Conservation (phyloP, 2,888 invertebrate genomes). For the Quadriops clusia region DNA sequence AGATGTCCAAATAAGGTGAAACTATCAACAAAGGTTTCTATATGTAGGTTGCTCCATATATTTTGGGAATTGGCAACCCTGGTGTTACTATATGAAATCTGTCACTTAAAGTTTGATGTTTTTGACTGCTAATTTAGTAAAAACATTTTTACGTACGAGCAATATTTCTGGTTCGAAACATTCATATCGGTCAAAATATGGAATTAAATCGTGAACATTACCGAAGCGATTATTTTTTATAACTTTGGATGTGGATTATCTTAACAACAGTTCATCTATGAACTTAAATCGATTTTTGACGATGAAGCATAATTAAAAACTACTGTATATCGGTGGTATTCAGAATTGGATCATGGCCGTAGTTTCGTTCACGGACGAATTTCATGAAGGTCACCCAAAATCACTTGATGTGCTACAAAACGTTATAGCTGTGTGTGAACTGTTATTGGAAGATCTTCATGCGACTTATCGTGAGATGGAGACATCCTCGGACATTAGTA, state of each 20-base stretch:
- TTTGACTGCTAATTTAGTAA: constrained; percentile 1
- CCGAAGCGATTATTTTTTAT: too few relatives aligned
- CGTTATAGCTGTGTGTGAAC: not conserved
- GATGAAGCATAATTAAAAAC: constrained; percentile 1
- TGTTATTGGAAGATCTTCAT: constrained; percentile 2
- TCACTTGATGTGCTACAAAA: not conserved
- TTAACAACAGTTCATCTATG: too few relatives aligned
- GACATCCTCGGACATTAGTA: not conserved
- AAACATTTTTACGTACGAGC: not conserved
- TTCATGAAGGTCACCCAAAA: constrained; percentile 1
- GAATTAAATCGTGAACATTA: too few relatives aligned
- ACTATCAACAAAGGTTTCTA: too few relatives aligned
- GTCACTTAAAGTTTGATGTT: not conserved
- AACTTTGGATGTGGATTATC: too few relatives aligned
- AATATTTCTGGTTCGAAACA: too few relatives aligned
- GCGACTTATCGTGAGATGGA: constrained; percentile 2
- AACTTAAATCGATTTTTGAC: constrained; percentile 1
- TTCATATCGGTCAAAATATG: not conserved
- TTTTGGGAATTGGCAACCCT: too few relatives aligned
- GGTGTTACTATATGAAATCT: too few relatives aligned
- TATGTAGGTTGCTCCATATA: too few relatives aligned
- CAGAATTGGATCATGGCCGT: not conserved
- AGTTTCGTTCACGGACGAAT: too few relatives aligned
- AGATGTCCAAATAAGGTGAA: too few relatives aligned
- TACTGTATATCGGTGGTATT: not conserved